A percentile compares a stretch with the other conserved stretches of the same genome.
Conservation (phyloP, 2,888 invertebrate genomes). For the Mythimna vitellina region DNA sequence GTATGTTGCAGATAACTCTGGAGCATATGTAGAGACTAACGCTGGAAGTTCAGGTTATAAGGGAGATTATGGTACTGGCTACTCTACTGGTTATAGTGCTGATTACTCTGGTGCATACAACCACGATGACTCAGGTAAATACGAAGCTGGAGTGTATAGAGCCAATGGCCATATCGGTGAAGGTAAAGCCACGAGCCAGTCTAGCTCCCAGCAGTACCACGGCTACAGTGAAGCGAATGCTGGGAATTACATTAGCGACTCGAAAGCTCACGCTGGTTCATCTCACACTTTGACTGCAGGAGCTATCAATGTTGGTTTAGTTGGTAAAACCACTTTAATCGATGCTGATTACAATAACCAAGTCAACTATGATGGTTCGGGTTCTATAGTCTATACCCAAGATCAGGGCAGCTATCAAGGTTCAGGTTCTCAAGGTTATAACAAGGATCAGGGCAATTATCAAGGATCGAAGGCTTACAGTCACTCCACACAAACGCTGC, state of each 20-base stretch:
- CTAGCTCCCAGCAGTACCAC: slow-evolving; percentile 59
- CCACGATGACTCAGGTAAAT: slow-evolving; percentile 77
- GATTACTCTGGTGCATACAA: slow-evolving; percentile 76
- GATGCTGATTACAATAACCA: slow-evolving; percentile 80
- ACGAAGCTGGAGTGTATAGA: slow-evolving; percentile 78
- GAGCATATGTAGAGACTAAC: slow-evolving; percentile 68
- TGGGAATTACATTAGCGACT: slow-evolving; percentile 79
- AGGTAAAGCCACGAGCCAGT: slow-evolving; percentile 60
- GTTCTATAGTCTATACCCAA: slow-evolving; percentile 64
- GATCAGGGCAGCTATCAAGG: slow-evolving; percentile 50
- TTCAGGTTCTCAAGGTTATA: slow-evolving; percentile 65
- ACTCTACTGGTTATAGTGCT: slow-evolving; percentile 56
- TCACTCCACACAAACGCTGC: slow-evolving; percentile 69
- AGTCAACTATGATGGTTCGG: slow-evolving; percentile 68
- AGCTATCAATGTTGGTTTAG: slow-evolving; percentile 86
- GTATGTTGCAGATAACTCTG: slow-evolving; percentile 77
- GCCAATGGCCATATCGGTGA: slow-evolving; percentile 77
- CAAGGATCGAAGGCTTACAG: slow-evolving; percentile 66
- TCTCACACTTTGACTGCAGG: slow-evolving; percentile 86
- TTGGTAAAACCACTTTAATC: slow-evolving; percentile 86
- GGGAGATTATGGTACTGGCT: slow-evolving; percentile 58
- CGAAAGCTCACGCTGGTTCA: slow-evolving; percentile 79
- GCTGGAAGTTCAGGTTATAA: slow-evolving; percentile 62
- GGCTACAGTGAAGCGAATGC: slow-evolving; percentile 79
- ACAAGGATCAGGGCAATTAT: slow-evolving; percentile 46